phyloP scores from a whole-genome alignment of 2,113 vertebrate species.

The Hemiscyllium ocellatum region DNA sequence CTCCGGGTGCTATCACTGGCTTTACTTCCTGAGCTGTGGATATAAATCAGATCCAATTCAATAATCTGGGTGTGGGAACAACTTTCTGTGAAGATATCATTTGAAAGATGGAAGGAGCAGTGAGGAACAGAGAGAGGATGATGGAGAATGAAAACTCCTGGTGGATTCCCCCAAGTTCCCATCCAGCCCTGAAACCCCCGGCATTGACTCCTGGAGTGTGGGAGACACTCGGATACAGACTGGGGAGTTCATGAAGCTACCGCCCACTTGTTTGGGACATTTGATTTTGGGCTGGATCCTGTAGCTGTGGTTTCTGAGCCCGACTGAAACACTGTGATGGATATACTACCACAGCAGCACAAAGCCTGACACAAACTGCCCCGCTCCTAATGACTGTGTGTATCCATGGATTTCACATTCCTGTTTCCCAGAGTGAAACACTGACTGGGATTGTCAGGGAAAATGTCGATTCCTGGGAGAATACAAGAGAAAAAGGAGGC shows the following conservation, averaged over 20 bases:
- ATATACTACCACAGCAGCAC: neutral
- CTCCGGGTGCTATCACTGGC: neutral
- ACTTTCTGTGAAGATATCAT: neutral
- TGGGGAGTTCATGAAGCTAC: neutral
- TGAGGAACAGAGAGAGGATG: neutral
- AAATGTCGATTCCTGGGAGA: neutral
- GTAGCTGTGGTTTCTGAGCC: neutral
- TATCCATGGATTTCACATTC: neutral
- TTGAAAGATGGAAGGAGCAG: neutral
- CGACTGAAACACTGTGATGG: neutral
- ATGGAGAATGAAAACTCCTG: neutral
- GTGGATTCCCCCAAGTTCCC: neutral
- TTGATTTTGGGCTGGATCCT: neutral
- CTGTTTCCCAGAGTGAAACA: neutral
- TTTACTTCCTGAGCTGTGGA: neutral
- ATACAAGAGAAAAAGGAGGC: neutral
- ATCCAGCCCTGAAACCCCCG: neutral
- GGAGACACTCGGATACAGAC: neutral
- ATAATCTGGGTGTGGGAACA: neutral
- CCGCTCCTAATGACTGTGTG: neutral
- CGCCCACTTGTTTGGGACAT: neutral
- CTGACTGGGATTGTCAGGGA: neutral
- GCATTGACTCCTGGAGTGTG: neutral
- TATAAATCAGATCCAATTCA: neutral
- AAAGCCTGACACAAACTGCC: neutral